phyloP scores from a whole-genome alignment of 2,797 vertebrate species.

The Phaenicophaeus curvirostris region DNA sequence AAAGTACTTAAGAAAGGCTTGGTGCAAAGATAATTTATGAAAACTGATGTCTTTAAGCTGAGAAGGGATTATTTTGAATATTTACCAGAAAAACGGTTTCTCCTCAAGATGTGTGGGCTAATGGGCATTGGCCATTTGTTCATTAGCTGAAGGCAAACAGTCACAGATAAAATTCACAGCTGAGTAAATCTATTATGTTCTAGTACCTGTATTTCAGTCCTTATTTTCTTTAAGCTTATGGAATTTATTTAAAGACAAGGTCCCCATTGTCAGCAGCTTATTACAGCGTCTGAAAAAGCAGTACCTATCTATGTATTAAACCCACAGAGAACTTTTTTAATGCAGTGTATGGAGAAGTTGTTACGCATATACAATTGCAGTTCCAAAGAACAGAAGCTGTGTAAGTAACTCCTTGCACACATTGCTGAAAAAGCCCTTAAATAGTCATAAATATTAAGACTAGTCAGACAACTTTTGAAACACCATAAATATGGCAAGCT shows the following conservation, averaged over 20 bases:
- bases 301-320: neutral
- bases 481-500: neutral
- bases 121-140: neutral
- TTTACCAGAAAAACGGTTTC: neutral
- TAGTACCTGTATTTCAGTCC: neutral
- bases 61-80: neutral
- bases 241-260: constrained; percentile 4
- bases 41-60: constrained; percentile 25
- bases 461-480: neutral
- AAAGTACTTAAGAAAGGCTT: neutral
- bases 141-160: neutral
- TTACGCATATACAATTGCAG: neutral
- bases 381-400: neutral
- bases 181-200: neutral
- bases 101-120: neutral
- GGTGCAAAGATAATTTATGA: neutral
- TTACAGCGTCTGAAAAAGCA: neutral
- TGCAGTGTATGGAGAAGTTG: neutral
- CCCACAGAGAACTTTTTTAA: neutral
- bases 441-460: neutral
- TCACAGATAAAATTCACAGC: neutral
- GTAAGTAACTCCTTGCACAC: neutral
- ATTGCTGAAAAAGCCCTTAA: neutral
- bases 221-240: neutral
- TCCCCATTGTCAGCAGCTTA: neutral